phyloP scores from a whole-genome alignment of 2,113 vertebrate species.

The Microtus montanus region DNA sequence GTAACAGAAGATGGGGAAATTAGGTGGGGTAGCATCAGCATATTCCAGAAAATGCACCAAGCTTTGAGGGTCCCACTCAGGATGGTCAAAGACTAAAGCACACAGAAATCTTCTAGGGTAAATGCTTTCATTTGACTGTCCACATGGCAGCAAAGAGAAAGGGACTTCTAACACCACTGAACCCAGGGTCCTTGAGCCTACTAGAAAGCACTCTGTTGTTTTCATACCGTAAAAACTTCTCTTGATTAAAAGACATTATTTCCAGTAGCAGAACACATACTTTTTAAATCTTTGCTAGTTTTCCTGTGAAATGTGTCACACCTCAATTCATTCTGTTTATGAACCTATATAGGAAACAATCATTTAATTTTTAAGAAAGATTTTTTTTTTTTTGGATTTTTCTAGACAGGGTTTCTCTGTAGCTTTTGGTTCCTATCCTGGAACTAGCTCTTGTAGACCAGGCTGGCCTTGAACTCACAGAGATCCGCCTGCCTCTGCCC shows the following conservation, averaged over 20 bases:
- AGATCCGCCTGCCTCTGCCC: no score
- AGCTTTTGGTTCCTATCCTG: no score
- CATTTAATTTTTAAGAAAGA: slow-evolving; percentile 15
- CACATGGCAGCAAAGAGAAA: neutral
- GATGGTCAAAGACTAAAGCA: neutral
- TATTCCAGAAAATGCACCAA: neutral
- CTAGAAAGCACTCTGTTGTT: neutral
- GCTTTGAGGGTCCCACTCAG: neutral
- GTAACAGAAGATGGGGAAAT: neutral
- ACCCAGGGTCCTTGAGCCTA: neutral
- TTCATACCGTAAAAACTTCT: neutral
- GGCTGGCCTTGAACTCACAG: no score
- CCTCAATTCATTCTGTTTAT: neutral
- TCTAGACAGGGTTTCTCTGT: no score
- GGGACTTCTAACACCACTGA: neutral
- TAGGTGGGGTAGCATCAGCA: neutral
- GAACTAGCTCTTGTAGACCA: no score
- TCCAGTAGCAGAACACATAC: neutral
- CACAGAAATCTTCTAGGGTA: neutral
- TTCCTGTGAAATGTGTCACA: neutral
- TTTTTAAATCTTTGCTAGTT: neutral
- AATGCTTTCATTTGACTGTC: neutral
- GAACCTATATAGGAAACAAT: neutral
- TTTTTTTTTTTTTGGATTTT: neutral
- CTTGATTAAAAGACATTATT: neutral